These are phyloP conservation scores for Morbakka virulenta DNA, from an alignment of 30 jellyfish, hydroid and myxozoan species.

Conservation along the genomic window DNA sequence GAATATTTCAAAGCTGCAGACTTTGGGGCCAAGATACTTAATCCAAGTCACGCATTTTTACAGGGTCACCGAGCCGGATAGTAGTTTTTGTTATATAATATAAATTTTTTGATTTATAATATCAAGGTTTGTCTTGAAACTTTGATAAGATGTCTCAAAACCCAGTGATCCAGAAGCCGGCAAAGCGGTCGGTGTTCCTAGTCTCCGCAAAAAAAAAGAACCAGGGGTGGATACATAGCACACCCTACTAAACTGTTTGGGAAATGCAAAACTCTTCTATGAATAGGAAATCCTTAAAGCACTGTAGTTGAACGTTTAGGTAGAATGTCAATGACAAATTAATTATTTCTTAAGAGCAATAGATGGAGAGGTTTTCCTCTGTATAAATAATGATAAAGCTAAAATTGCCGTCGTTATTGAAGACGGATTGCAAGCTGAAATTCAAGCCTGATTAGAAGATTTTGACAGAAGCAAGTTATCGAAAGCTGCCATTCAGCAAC, in stretches of 20 bases:
- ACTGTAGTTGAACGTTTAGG: slow-evolving; percentile 5
- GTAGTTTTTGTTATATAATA: no score
- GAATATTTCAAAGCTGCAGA: no score
- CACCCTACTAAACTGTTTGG: neutral
- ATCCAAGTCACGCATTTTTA: no score
- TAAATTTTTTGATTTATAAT: no score
- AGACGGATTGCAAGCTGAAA: slow-evolving; percentile 38
- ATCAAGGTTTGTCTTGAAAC: no score
- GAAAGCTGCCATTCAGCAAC: neutral
- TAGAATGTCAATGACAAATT: slow-evolving; percentile 1
- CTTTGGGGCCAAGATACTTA: no score
- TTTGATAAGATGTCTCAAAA: no score
- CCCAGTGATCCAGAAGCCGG: no score
- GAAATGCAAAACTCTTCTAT: slow-evolving; percentile 9
- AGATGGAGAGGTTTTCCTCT: slow-evolving; percentile 23
- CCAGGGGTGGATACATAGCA: slow-evolving; percentile 14
- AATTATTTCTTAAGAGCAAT: neutral
- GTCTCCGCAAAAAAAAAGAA: neutral
- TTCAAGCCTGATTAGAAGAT: slow-evolving; percentile 13
- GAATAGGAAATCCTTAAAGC: slow-evolving; percentile 3
- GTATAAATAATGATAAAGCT: slow-evolving; percentile 5
- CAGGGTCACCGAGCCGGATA: no score
- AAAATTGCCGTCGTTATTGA: slow-evolving; percentile 16
- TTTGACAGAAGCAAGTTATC: slow-evolving; percentile 3
- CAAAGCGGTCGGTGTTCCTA: neutral